These are phyloP conservation scores for Pontoporia blainvillei DNA, from an alignment of 2,113 vertebrate species.

Conservation along the genomic window DNA sequence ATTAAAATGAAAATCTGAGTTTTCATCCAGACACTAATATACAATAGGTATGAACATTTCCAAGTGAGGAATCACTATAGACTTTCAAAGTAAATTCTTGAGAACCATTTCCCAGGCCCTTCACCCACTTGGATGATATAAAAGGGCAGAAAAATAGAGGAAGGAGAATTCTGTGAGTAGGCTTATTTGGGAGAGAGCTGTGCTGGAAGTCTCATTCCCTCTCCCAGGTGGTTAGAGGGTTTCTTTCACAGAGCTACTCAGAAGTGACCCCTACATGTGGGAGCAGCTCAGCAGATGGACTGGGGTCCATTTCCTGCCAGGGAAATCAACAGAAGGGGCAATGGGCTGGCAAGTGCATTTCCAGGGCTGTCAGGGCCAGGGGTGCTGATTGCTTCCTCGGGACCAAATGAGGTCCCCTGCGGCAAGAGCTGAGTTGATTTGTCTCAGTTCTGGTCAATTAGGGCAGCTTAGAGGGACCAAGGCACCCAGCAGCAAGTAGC, in stretches of 20 bases:
- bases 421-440: neutral
- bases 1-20: neutral
- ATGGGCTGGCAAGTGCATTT: neutral
- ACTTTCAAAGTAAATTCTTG: neutral
- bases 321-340: neutral
- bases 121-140: neutral
- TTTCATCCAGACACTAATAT: neutral
- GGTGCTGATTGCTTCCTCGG: neutral
- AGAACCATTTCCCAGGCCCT: neutral
- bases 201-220: neutral
- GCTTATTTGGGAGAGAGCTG: neutral
- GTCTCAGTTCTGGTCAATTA: neutral
- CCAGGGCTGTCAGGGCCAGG: no score
- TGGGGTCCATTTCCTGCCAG: neutral
- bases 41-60: neutral
- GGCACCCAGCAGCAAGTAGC: neutral
- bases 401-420: neutral
- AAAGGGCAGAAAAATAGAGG: neutral
- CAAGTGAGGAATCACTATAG: neutral
- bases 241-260: neutral
- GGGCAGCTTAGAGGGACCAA: neutral
- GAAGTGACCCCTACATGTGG: neutral
- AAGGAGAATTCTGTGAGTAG: neutral
- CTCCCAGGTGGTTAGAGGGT: neutral
- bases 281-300: neutral